Base-by-base conservation (phyloP, 2,888 invertebrate species). In the Cheilosia variabilis region DNA sequence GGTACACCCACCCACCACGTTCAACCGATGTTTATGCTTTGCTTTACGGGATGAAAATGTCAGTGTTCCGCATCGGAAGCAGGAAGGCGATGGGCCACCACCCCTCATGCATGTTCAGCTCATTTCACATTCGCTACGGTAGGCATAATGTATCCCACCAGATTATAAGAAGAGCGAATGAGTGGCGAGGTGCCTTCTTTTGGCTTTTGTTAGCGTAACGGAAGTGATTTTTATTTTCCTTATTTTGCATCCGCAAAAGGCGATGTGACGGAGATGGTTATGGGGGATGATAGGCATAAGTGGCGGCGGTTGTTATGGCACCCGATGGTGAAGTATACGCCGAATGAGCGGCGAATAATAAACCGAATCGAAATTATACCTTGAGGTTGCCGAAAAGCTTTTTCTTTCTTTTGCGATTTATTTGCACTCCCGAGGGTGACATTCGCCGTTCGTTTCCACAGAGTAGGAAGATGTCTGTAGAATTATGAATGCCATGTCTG, bases 301-400 rank as follows among this genome's bases (percentile, higher is more conserved):
- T 53, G 60, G 69, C 53, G 65, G 27, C 31, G 34, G 68, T 55
- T 41, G 53, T 55, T 58, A 57, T 58, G 60, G 57, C 52, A 53
- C 58, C 76, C 52, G 53, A 45, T 81, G 60, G 53, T 55, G 66
- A 71, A 45, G 58, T 66, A 27, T 6, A 52, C 63, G 52, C 19
- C 57, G 69, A 82, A 77, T 63, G 76, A 77, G 65, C 60, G 62
- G 66, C 78, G 68, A 83, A 83, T 83, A 83, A 83, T 78, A 83
- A 78, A 73, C 83, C 78, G 78, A 83, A 78, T 78, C 68, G 78
- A 50, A 83, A 73, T 78, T 65, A 78, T 83, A 72, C 82, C 62
- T 66, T 66, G 68, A 77, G 66, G 72, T 78, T 78, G 60, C 66
- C 66, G 47, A 62, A 66, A 55, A 57, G 71, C 45, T 73, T 2